Percentiles rank a stretch among this genome's conserved stretches.
These are phyloP conservation scores for Trachelus tabidus DNA, from an alignment of 2,888 invertebrate genomes.

Conservation along the genomic window DNA sequence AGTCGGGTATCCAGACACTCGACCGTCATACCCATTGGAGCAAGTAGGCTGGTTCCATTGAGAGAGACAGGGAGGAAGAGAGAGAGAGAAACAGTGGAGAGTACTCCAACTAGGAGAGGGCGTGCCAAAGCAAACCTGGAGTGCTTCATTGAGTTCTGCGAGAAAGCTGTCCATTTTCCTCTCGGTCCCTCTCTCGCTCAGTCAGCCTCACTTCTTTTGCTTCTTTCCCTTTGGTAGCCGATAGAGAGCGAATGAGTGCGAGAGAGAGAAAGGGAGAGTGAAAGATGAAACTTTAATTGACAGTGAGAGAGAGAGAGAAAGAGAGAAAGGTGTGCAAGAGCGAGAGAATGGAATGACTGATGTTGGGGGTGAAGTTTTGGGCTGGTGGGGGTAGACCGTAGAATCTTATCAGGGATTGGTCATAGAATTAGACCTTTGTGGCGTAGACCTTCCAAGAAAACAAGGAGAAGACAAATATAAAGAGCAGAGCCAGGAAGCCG, in stretches of 20 bases:
- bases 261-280: not conserved
- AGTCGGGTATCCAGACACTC: not conserved
- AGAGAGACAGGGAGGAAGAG: not conserved
- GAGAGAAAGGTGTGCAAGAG: not conserved
- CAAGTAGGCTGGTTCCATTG: not conserved
- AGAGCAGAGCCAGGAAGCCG: conserved; percentile 35
- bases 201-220: not conserved
- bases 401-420: not conserved
- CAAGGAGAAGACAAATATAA: conserved; percentile 15
- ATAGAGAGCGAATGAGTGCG: not conserved
- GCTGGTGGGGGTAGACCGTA: not conserved
- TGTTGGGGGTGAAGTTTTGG: not conserved
- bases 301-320: not conserved
- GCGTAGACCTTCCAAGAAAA: not conserved
- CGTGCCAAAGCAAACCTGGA: not conserved
- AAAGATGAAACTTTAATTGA: conserved; percentile 3
- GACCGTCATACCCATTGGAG: not conserved
- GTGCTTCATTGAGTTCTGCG: not conserved
- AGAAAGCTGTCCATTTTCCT: not conserved
- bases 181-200: not conserved
- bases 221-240: not conserved
- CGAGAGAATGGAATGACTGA: conserved; percentile 2
- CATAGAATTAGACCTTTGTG: not conserved
- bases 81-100: conserved; percentile 29
- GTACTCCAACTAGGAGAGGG: conserved; percentile 10